These are phyloP conservation scores for Eledona agricola DNA, from an alignment of 2,888 invertebrate genomes.

Conservation along the genomic window DNA sequence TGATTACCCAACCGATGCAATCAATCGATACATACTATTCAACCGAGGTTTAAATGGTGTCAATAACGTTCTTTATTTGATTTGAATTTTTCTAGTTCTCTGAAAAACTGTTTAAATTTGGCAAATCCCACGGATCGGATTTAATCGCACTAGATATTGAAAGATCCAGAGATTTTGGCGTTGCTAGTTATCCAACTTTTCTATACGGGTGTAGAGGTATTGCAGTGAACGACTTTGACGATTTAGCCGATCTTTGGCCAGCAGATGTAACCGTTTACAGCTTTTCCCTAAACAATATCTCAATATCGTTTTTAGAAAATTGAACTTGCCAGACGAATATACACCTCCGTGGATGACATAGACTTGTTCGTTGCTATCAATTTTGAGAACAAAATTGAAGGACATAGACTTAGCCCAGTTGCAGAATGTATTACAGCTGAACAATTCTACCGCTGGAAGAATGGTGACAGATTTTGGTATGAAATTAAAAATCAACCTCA, in stretches of 20 bases:
- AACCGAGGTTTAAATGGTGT: conserved; percentile 60
- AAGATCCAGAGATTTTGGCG: conserved; percentile 75
- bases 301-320: conserved; percentile 14
- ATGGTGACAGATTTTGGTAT: conserved; percentile 79
- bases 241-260: conserved; percentile 61
- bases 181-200: conserved; percentile 75
- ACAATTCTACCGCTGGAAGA: conserved; percentile 72
- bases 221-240: conserved; percentile 68
- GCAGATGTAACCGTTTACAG: conserved; percentile 54
- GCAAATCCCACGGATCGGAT: conserved; percentile 75
- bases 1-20: conserved; percentile 71
- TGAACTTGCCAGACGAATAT: conserved; percentile 55
- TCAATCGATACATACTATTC: conserved; percentile 65
- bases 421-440: conserved; percentile 79
- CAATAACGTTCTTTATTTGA: background rate
- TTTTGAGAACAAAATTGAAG: conserved; percentile 69
- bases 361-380: conserved; percentile 80
- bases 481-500: conserved; percentile 66
- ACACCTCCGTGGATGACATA: conserved; percentile 73
- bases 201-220: conserved; percentile 72
- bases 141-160: conserved; percentile 76
- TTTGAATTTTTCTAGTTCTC: conserved; percentile 7
- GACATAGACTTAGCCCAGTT: conserved; percentile 74
- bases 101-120: conserved; percentile 62
- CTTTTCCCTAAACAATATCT: background rate